Conservation (phyloP, 2,797 vertebrate species). For the Picus viridis region DNA sequence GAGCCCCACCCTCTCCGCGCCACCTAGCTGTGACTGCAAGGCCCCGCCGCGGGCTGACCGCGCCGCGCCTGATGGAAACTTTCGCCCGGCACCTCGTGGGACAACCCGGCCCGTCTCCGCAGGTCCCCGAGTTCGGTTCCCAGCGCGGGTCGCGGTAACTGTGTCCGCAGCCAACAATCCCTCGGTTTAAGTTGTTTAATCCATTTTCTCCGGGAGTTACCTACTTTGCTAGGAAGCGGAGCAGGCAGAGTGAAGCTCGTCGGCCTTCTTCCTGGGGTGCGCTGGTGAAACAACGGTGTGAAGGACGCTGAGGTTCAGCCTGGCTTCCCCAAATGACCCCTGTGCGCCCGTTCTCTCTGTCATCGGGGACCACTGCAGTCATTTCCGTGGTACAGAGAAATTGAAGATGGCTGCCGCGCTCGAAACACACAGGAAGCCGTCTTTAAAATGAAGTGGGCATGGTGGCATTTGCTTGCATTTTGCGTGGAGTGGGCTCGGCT, state of each 20-base stretch:
- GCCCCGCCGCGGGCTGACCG: neutral
- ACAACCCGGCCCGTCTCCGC: neutral
- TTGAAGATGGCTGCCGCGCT: rapidly evolving
- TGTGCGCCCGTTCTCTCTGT: rapidly evolving
- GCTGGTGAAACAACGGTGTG: neutral
- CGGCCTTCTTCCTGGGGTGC: rapidly evolving
- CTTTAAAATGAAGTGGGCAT: rapidly evolving
- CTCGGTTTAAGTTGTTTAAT: rapidly evolving
- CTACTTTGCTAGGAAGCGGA: too few species aligned
- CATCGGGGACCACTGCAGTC: rapidly evolving
- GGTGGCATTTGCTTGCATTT: rapidly evolving
- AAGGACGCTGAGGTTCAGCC: rapidly evolving
- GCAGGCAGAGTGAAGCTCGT: neutral
- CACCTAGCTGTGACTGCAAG: neutral
- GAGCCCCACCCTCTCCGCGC: rapidly evolving
- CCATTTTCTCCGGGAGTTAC: too few species aligned
- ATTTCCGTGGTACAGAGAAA: too few species aligned
- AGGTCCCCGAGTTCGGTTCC: rapidly evolving
- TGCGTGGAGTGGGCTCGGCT: rapidly evolving
- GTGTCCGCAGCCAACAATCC: rapidly evolving
- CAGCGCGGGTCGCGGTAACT: rapidly evolving
- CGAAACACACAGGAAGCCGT: rapidly evolving
- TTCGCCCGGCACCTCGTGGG: rapidly evolving
- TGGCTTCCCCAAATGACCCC: rapidly evolving
- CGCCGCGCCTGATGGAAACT: neutral